Base-by-base conservation (phyloP, 1,140 invertebrate genomes). In the Tetramorium simillimum region DNA sequence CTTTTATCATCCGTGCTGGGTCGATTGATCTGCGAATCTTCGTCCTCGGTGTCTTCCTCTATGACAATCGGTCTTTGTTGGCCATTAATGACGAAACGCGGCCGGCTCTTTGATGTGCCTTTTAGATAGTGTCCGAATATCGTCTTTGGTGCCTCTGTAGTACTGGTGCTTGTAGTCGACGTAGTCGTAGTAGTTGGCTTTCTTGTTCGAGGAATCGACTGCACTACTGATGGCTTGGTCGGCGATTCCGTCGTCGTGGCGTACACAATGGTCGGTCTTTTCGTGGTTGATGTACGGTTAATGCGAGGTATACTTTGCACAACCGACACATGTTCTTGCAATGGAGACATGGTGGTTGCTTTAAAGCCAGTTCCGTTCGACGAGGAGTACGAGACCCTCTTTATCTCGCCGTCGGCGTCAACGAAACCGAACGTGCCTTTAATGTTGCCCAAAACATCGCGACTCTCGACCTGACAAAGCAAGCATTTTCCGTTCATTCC, bases 391-490 rank as follows among this genome's bases (percentile, higher is more conserved):
- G 98, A 97, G n/a, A 98, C 97, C 62, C 97, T 96, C 95, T 98
- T 98, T 75, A 98, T 96, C 93, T 98, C 96, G 9, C 98, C 98
- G 87, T 97, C 96, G 56, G 97, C 96, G 92, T 98, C 98, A 51
- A 98, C 96, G 94, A 97, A 98, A 76, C 98, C 98, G 94, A 98
- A 98, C 49, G 97, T 98, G 65, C 98, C 98, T 93, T 98, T 98
- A 56, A 98, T 97, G 92, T 98, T 97, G 28, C 98, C 98, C 86
- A 97, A 94, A 37, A 97, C 97, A 92, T 97, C 97, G 81, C 97
- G 95, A 88, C 97, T 98, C 95, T 98, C 98, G 80, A 98, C 97
- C 95, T 95, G 89, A 85, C 85, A 92, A 94, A 82, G 65, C n/a
- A 88, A 78, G 84, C 43, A 56, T 70, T 72, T 65, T 24, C 14